Percentiles rank a stretch among this genome's conserved stretches.
Conservation (phyloP, 2,888 invertebrate species). For the Protonemura montana region DNA sequence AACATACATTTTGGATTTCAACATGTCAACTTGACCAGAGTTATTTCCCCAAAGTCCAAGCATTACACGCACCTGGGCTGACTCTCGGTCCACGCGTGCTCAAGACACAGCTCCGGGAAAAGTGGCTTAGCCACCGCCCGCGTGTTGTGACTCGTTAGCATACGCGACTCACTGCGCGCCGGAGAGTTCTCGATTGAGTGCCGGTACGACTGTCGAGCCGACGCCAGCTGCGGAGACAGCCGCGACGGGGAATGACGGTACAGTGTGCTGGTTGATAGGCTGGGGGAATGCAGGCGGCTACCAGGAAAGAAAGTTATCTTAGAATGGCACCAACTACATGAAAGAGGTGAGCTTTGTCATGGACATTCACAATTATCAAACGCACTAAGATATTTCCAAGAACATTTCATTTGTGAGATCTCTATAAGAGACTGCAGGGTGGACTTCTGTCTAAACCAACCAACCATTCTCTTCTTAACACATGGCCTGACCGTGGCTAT, state of each 20-base stretch:
- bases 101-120: slow-evolving; percentile 86
- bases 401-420: too few relatives aligned
- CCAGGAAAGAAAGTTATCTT: slow-evolving; percentile 42
- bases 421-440: too few relatives aligned
- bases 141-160: slow-evolving; percentile 42
- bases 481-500: too few relatives aligned
- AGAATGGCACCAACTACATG: too few relatives aligned
- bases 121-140: slow-evolving; percentile 71
- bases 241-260: slow-evolving; percentile 13
- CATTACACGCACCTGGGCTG: not conserved
- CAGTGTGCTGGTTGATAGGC: slow-evolving; percentile 18
- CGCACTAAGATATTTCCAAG: too few relatives aligned
- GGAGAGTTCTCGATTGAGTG: slow-evolving; percentile 7
- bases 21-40: too few relatives aligned
- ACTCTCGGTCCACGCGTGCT: slow-evolving; percentile 88
- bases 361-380: too few relatives aligned
- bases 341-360: too few relatives aligned
- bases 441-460: too few relatives aligned
- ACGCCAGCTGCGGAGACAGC: slow-evolving; percentile 1
- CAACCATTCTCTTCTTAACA: too few relatives aligned
- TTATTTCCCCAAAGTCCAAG: too few relatives aligned
- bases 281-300: slow-evolving; percentile 63
- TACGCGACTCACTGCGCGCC: slow-evolving; percentile 44
- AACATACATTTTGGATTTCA: too few relatives aligned
- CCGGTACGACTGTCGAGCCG: not conserved